Base-by-base conservation (phyloP, 2,113 vertebrate genomes). In the Narcine bancroftii region DNA sequence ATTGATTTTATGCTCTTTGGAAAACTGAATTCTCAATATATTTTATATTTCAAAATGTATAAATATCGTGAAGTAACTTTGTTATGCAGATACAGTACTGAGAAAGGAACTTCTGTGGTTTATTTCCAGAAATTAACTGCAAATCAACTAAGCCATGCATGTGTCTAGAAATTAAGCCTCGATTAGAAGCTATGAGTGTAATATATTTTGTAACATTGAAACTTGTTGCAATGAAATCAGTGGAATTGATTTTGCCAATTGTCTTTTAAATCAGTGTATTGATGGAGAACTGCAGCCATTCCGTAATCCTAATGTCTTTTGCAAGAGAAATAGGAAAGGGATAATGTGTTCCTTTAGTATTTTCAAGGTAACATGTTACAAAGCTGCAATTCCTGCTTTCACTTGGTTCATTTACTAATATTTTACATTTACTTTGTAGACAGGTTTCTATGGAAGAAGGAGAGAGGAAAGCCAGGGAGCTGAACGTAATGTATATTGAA, bases 401-500 rank as follows among this genome's bases (percentile, higher is more conserved):
- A 9, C 36, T 63, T 45, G 45, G 39, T 47, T 69, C 17, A 33
- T 29, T 56, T 45, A 17, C 39, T 91, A 60, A 91, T 24, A 26
- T 87, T n/a, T 36, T 89, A 3, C 89, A 91, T 93, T 26, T 94
- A 95, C 93, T 47, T 96, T 95, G 94, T 95, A 97, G 96, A 94
- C 95, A 97, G 95, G 94, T 97, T 94, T 97, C 96, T 96, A 75
- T 97, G 94, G 96, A 97, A 95, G 95, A 97, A 94, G 96, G 96
- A 92, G 95, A 97, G 95, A 96, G 96, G 95, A 96, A 96, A 96
- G 95, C 95, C 94, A 95, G 93, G 93, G 95, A 96, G 91, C 95
- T 97, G 95, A 96, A 93, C 95, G 94, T 97, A 95, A 96, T 97
- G 96, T 96, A 95, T 96, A 94, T 95, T 96, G 96, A 97, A 95